Conservation (phyloP, 1,140 invertebrate species). For the Scaptomyza montana region DNA sequence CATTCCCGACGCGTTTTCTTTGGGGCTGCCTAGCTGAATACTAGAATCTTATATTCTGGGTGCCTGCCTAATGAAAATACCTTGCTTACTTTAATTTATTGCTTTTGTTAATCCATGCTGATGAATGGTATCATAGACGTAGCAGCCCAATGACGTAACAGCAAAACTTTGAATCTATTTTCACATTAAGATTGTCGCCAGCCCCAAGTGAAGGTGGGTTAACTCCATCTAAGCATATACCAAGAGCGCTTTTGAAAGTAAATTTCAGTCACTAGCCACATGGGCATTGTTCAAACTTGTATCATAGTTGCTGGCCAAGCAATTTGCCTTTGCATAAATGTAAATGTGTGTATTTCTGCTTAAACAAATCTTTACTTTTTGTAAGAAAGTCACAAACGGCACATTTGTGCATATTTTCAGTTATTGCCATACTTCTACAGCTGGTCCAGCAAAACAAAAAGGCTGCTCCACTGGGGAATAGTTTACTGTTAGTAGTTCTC, state of each 20-base stretch:
- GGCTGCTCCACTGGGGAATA: slow-evolving; percentile 11
- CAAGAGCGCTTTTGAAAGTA: not conserved
- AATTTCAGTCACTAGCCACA: not conserved
- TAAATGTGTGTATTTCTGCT: not conserved
- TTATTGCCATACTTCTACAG: not conserved
- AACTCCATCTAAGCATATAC: slow-evolving; percentile 19
- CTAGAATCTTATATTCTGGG: slow-evolving; percentile 2
- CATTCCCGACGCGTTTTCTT: slow-evolving; percentile 12
- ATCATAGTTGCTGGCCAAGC: not conserved
- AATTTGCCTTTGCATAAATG: slow-evolving; percentile 11
- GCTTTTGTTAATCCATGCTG: slow-evolving; percentile 73
- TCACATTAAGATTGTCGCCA: not conserved
- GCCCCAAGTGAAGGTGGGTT: not conserved
- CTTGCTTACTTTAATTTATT: slow-evolving; percentile 71
- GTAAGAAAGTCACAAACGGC: not conserved
- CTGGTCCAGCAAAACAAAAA: not conserved
- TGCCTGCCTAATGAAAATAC: slow-evolving; percentile 6
- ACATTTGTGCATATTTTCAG: slow-evolving; percentile 12
- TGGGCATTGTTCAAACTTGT: slow-evolving; percentile 8
- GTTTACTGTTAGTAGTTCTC: slow-evolving; percentile 2
- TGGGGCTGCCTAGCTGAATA: not conserved
- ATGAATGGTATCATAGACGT: slow-evolving; percentile 61
- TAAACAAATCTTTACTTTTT: slow-evolving; percentile 26
- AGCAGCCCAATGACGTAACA: not conserved
- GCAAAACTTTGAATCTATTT: slow-evolving; percentile 12